phyloP scores from a whole-genome alignment of 2,888 invertebrate genomes.

The Crepidodera aurea region DNA sequence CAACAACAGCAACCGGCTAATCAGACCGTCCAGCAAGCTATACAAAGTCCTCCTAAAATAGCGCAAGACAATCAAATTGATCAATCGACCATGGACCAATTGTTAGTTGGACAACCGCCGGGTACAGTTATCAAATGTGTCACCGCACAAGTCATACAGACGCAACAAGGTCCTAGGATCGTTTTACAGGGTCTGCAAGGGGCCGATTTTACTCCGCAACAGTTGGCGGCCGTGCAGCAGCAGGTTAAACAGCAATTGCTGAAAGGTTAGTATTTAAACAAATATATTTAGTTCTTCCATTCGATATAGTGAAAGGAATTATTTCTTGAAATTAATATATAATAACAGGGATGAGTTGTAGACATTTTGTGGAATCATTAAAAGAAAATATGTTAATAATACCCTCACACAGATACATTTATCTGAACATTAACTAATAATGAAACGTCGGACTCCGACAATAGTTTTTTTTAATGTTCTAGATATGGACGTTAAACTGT shows the following conservation, averaged over 20 bases:
- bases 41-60: conserved; percentile 34
- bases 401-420: too few relatives aligned
- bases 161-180: conserved; percentile 84
- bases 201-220: conserved; percentile 82
- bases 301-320: too few relatives aligned
- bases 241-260: conserved; percentile 89
- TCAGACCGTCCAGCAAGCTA: conserved; percentile 42
- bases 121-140: conserved; percentile 88
- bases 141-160: conserved; percentile 87
- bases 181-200: conserved; percentile 86
- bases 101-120: conserved; percentile 81
- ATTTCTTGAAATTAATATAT: too few relatives aligned
- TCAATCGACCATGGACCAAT: conserved; percentile 71
- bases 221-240: conserved; percentile 82
- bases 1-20: conserved; percentile 30
- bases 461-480: too few relatives aligned
- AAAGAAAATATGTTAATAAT: too few relatives aligned
- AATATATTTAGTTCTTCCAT: too few relatives aligned
- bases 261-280: conserved; percentile 69
- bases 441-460: too few relatives aligned
- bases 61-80: conserved; percentile 40
- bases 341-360: too few relatives aligned
- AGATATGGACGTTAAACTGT: too few relatives aligned
- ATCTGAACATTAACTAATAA: too few relatives aligned
- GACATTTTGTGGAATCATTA: too few relatives aligned